Conservation (phyloP, 2,797 vertebrate genomes). For the Xenentodon cancila region DNA sequence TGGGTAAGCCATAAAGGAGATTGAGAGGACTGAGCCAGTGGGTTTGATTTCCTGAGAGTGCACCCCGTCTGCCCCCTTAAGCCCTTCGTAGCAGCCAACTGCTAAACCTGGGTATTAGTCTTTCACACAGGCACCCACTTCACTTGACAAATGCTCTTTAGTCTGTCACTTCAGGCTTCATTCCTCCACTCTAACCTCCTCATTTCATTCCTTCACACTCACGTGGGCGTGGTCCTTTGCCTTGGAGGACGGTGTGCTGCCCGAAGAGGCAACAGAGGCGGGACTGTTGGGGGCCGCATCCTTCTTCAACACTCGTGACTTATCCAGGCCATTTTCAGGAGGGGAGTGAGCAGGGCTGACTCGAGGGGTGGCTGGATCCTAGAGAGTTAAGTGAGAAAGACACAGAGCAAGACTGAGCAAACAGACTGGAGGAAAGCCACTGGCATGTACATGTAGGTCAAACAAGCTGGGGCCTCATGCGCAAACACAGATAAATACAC, state of each 20-base stretch:
- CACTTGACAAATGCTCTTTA: slow-evolving; percentile 70
- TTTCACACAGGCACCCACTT: slow-evolving; percentile 61
- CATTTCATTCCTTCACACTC: slow-evolving; percentile 54
- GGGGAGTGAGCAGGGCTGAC: slow-evolving; percentile 94
- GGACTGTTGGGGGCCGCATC: slow-evolving; percentile 94
- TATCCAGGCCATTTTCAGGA: slow-evolving; percentile 94
- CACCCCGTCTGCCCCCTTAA: slow-evolving; percentile 57
- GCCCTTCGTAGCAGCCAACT: slow-evolving; percentile 47
- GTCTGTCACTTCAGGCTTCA: slow-evolving; percentile 50
- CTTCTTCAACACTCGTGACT: slow-evolving; percentile 89
- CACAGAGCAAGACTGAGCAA: slow-evolving; percentile 66
- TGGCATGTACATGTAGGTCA: slow-evolving; percentile 75
- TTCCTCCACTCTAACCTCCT: slow-evolving; percentile 41
- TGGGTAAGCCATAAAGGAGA: slow-evolving; percentile 77
- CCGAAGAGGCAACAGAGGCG: slow-evolving; percentile 94
- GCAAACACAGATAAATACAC: slow-evolving; percentile 76
- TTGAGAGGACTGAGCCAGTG: slow-evolving; percentile 72
- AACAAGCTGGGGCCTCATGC: slow-evolving; percentile 75
- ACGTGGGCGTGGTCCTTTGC: slow-evolving; percentile 95
- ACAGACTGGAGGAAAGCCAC: slow-evolving; percentile 69
- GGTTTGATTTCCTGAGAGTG: slow-evolving; percentile 74
- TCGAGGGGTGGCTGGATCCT: slow-evolving; percentile 93
- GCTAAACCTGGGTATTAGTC: slow-evolving; percentile 60
- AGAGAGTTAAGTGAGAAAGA: slow-evolving; percentile 48
- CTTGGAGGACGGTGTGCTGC: slow-evolving; percentile 97